Base-by-base conservation (phyloP, 2,888 invertebrate species). In the Isoperla grammatica region DNA sequence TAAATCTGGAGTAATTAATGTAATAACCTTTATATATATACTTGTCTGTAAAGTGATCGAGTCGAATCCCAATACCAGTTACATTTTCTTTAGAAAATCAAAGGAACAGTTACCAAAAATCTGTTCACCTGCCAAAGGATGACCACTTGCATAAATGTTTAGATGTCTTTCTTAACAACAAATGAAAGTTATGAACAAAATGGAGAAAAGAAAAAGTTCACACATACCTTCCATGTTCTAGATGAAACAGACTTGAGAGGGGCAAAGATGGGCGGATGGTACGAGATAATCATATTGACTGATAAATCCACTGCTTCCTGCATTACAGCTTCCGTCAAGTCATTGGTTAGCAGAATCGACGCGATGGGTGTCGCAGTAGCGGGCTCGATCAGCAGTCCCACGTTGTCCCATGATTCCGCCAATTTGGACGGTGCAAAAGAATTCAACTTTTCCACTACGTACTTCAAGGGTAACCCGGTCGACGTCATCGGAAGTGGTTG, bases 251-350 rank as follows among this genome's bases (percentile, higher is more conserved):
- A 81, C 71, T 93, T 95, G 57, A 97, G 68, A 5, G 92, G 85
- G 12, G 81, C 78, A 75, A 97, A 97, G 71, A 97, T 90, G 15
- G 94, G 94, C n/a, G 97, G 97, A 78, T 97, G 97, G 74, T 97
- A 97, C 0, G 94, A 88, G 59, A 97, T 79, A 59, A 97, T 92
- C 75, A 96, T 76, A 72, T 93, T 85, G 56, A 82, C 82, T 13
- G 82, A 79, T 56, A 79, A 72, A 1, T 77, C 73, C 2, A 89
- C 71, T 1, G 95, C 93, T 76, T 95, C 96, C 19, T 85, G 73
- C 69, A 94, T 81, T 0, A 96, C 95, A 64, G 83, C 83, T 73
- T 92, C 89, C 0, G 95, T 96, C 39, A 97, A 77, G 73, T 97
- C 97, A 74, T 95, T 97, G 1, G 96, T 96, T 39, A 97, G 75